phyloP scores from a whole-genome alignment of 2,888 invertebrate species.

The Matsumyia berberina region DNA sequence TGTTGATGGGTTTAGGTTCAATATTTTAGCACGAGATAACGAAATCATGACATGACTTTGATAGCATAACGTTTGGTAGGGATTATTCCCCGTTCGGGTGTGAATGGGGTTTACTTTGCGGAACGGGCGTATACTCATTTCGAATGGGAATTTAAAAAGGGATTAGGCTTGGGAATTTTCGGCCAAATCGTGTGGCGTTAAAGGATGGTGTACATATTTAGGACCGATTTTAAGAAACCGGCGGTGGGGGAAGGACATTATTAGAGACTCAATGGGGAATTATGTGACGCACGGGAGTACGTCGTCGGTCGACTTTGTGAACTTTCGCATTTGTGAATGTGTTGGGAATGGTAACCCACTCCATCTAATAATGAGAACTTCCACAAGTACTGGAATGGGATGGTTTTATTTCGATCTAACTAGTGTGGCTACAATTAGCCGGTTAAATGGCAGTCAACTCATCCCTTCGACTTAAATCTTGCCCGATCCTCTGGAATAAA shows the following conservation, averaged over 20 bases:
- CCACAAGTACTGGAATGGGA: too few species aligned
- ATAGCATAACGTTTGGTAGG: slow-evolving; percentile 21
- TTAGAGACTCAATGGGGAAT: too few species aligned
- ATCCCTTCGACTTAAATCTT: too few species aligned
- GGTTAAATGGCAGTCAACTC: too few species aligned
- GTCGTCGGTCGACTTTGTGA: too few species aligned
- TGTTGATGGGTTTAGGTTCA: slow-evolving; percentile 32
- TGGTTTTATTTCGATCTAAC: too few species aligned
- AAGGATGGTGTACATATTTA: neutral
- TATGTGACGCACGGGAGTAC: too few species aligned
- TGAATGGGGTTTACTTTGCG: slow-evolving; percentile 25
- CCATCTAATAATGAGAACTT: too few species aligned
- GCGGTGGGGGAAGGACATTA: neutral
- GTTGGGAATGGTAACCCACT: too few species aligned
- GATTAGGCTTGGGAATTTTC: neutral
- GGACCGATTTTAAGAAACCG: neutral
- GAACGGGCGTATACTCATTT: slow-evolving; percentile 11
- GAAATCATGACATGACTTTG: slow-evolving; percentile 39
- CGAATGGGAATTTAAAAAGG: slow-evolving; percentile 19
- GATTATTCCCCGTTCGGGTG: slow-evolving; percentile 33
- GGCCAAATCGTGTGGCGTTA: neutral
- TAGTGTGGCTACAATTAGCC: too few species aligned
- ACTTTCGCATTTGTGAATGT: too few species aligned
- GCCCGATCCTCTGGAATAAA: too few species aligned
- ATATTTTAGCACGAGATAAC: slow-evolving; percentile 37